These are phyloP conservation scores for Meloidogyne floridensis DNA, from an alignment of 1,140 invertebrate species.

Conservation along the genomic window DNA sequence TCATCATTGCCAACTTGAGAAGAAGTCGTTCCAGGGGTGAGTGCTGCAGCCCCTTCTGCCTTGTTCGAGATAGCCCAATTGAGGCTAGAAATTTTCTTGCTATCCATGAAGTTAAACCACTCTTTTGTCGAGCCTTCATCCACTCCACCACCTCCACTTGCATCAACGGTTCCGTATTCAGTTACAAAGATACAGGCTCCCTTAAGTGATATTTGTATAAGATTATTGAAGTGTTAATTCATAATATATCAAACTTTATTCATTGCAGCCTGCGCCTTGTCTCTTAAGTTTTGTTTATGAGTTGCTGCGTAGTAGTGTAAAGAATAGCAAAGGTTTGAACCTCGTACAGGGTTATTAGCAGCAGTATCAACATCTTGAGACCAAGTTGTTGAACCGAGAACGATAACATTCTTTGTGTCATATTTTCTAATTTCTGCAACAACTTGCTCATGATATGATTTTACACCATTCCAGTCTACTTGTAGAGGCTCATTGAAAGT, in stretches of 20 bases:
- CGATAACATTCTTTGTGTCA: conserved; percentile 34
- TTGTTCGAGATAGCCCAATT: conserved; percentile 31
- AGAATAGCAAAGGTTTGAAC: conserved; percentile 29
- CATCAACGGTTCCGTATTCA: conserved; percentile 30
- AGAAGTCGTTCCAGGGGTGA: neutral
- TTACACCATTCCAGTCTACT: conserved; percentile 18
- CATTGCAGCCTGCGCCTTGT: neutral
- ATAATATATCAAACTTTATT: neutral
- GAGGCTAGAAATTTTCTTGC: conserved; percentile 14
- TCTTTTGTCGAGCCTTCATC: neutral
- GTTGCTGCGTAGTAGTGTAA: conserved; percentile 33
- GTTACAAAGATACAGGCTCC: conserved; percentile 24
- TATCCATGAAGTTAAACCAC: conserved; percentile 34
- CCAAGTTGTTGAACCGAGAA: conserved; percentile 33
- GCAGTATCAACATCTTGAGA: conserved; percentile 32
- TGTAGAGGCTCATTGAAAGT: conserved; percentile 29
- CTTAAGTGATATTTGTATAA: neutral
- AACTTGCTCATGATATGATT: conserved; percentile 17
- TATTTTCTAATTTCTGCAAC: conserved; percentile 28
- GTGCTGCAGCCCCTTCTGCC: conserved; percentile 1
- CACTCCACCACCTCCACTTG: conserved; percentile 8
- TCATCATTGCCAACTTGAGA: neutral
- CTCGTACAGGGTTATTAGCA: conserved; percentile 11
- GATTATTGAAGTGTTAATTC: neutral
- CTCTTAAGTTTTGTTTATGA: conserved; percentile 6